Percentiles rank a stretch among this genome's conserved stretches.
Evolutionary conservation across 92 coral and sea anemone species (phyloP).

Genomic region (Siderastrea radians): DNA sequence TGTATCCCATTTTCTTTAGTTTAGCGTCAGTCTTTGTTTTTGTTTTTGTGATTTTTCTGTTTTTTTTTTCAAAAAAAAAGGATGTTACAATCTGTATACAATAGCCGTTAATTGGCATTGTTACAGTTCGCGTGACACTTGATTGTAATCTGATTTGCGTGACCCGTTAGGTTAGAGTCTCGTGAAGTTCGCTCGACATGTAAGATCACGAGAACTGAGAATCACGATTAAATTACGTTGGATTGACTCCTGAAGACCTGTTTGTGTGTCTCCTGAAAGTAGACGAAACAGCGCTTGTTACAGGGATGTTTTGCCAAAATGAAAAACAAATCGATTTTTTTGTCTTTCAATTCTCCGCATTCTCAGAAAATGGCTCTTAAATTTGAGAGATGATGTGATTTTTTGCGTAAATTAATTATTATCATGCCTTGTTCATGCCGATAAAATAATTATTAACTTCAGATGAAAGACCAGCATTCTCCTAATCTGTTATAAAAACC

Average conservation of each 20-base stretch:
- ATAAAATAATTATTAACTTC: no score
- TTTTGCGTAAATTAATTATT: no score
- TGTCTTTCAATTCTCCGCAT: no score
- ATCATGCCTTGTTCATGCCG: no score
- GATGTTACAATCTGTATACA: not conserved
- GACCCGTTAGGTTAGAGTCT: no score
- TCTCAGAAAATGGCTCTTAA: no score
- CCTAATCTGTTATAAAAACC: no score
- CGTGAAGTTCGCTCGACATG: not conserved
- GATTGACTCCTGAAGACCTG: not conserved
- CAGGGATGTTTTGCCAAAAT: no score
- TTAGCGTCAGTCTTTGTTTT: not conserved
- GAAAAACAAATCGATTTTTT: no score
- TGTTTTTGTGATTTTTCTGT: not conserved
- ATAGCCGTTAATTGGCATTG: not conserved
- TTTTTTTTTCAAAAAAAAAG: not conserved
- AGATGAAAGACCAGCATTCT: no score
- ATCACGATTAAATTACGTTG: not conserved
- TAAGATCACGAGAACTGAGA: not conserved
- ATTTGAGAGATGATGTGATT: no score
- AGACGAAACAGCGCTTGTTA: slow-evolving; percentile 6
- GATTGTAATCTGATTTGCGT: no score
- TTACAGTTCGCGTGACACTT: not conserved
- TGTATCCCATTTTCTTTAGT: not conserved
- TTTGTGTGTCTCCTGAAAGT: slow-evolving; percentile 6